Base-by-base conservation (phyloP, 2,113 vertebrate species). In the Spermophilus dauricus region DNA sequence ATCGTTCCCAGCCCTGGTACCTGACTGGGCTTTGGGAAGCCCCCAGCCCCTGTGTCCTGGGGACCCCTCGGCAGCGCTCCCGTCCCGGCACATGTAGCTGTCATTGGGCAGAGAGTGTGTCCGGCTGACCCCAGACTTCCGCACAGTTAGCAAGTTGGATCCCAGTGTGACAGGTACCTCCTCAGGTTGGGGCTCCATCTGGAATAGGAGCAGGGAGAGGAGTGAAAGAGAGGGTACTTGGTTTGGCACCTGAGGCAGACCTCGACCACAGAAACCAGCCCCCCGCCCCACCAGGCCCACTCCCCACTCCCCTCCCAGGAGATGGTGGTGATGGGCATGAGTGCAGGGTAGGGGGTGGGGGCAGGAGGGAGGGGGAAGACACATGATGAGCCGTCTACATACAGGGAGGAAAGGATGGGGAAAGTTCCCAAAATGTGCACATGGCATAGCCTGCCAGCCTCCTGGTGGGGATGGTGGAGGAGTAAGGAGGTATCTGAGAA, bases 51-150 rank as follows among this genome's bases (percentile, higher is more conserved):
- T 98, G 75, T 95, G 90, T 0, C 92, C 98, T 73, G 96, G 97
- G 86, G 98, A 87, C 18, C 97, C 91, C 90, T 75, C 97, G 75
- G 97, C 24, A 97, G 97, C 98, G 98, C 95, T 98, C 73, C 95
- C 81, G 3, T 96, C 69, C 10, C 94, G 99, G 98, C 99, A 99
- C 99, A 99, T 99, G 98, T 99, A 99, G 99, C 99, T 99, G 99
- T 99, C 99, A 0, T 99, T 99, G 75, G 99, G 99, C 94, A 99
- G 96, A 20, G 99, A 99, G 98, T 99, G 99, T 0, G 99, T 99
- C 69, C 99, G 99, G 80, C 99, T 99, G 97, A 99, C 99, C 0
- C 98, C 98, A 0, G 99, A 98, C 98, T 99, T 99, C 86, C 99
- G 98, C 90, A 99, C 99, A 0, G 98, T 99, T 97, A 99, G 99